phyloP scores from a whole-genome alignment of 2,113 vertebrate species.

The Chlamydotis undulata region DNA sequence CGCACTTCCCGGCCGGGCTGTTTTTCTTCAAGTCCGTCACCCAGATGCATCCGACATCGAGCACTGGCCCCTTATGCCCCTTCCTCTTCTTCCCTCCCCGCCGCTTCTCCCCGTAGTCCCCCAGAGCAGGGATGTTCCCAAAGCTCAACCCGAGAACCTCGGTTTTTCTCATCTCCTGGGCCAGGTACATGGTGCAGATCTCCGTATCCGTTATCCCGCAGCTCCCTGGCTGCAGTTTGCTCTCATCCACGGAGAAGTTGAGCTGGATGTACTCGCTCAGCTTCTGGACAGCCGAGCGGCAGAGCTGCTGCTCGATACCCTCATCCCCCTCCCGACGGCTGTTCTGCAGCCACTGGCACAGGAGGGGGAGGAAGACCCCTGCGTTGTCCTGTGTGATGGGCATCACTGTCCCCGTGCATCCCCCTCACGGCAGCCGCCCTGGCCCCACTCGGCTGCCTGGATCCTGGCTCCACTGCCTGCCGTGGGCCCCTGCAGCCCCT shows the following conservation, averaged over 20 bases:
- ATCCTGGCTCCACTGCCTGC: not conserved
- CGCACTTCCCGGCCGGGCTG: slow-evolving; percentile 86
- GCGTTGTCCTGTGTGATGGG: slow-evolving; percentile 97
- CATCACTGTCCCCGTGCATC: slow-evolving; percentile 77
- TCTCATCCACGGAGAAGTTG: slow-evolving; percentile 85
- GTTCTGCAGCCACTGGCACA: slow-evolving; percentile 87
- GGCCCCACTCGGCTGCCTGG: not conserved
- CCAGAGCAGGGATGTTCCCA: slow-evolving; percentile 94
- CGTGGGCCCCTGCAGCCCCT: not conserved
- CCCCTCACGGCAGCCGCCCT: slow-evolving; percentile 72
- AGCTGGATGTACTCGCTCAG: slow-evolving; percentile 92
- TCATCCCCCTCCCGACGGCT: slow-evolving; percentile 66
- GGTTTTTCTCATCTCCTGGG: slow-evolving; percentile 76
- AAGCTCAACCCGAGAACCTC: slow-evolving; percentile 90
- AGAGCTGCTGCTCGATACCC: slow-evolving; percentile 74
- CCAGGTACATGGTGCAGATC: slow-evolving; percentile 85
- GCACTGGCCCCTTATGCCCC: slow-evolving; percentile 82
- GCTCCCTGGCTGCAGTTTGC: slow-evolving; percentile 14
- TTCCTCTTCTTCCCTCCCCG: slow-evolving; percentile 84
- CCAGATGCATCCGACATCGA: slow-evolving; percentile 95
- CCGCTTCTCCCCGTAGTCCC: slow-evolving; percentile 88
- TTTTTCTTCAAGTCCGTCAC: slow-evolving; percentile 92
- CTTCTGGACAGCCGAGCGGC: slow-evolving; percentile 88
- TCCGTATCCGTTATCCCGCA: slow-evolving; percentile 78
- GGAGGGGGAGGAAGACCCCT: slow-evolving; percentile 84